Base-by-base conservation (phyloP, 2,888 invertebrate species). In the Callyntrura guangdongensis region DNA sequence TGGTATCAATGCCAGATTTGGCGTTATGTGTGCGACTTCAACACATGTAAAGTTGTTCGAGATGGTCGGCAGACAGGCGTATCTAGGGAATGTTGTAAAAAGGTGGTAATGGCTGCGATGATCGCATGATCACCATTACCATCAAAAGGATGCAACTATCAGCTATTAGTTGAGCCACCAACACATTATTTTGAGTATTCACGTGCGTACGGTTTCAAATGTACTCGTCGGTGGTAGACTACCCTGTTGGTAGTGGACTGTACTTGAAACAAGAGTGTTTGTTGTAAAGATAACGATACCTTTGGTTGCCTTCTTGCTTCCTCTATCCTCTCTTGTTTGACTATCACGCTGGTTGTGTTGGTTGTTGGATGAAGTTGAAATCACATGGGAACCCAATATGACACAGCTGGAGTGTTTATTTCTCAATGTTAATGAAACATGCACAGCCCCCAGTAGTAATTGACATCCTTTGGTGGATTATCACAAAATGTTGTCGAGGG, bases 351-450 rank as follows among this genome's bases (percentile, higher is more conserved):
- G 47, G 6, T 67, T 9, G 64, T 25, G 22, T 20, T 64, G 25
- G 45, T 27, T 49, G 64, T 61, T 61, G 81, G 90, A 91, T 91
- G 90, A 91, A 91, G 86, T 91, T 91, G 47, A 85, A 89, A 82
- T 72, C 90, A 25, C 77, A 67, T 85, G 89, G 89, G 89, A 89
- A 89, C 77, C 89, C 49, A 84, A 89, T 89, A 84, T 89, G 89
- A 84, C 89, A 86, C 90, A 91, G 90, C 90, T 91, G 90, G 90
- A 87, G 86, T 87, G 90, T 90, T 85, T 85, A 86, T 86, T 85
- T 84, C 79, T 67, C 84, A 79, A 67, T 89, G 85, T 86, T 87
- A 91, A 91, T 91, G 90, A 91, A 82, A 91, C 74, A 82, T 74
- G 86, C 14, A 81, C 56, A 86, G 86, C 72, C 82, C 74, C 56